Evolutionary conservation across 2,113 vertebrate species (phyloP), one percentile per base, ranked within the genome.

Genomic region (Azemiops feae): DNA sequence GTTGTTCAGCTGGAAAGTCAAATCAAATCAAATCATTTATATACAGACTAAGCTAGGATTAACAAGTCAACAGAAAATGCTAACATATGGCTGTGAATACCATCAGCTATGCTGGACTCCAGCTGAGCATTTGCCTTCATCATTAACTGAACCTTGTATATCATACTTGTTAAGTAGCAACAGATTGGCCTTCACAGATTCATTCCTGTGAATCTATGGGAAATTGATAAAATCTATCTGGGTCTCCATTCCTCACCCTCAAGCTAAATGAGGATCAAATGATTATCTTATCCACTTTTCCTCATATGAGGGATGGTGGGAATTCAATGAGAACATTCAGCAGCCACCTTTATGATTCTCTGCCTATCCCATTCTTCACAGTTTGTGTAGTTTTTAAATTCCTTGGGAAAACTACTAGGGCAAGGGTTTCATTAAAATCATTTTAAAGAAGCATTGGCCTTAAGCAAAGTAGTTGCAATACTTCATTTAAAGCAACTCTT

Each of bases 21-120:
- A 74, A 81, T 55, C 54, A 55, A 50, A 50, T 69, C 11, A 69
- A 39, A 39, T 81, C 6, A 81, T 81, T 43, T 43, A 81, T 81
- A 9, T 81, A 81, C 69, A 81, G n/a, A 2, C 34, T 39, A 81
- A 81, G 2, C 18, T 81, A 39, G 5, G 6, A 90, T 90, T 60
- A 90, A 93, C 64, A 93, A 93, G 58, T 90, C 74, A 93, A 86
- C 23, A 93, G 16, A 85, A 60, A 90, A 93, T 57, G 90, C 39
- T 47, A 74, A 90, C 74, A 90, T 55, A 55, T 86, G 92, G 30
- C 57, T 50, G 45, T 64, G 45, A 87, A 90, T 90, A 47, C 23
- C 43, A 86, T 60, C 45, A 87, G 55, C 45, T 43, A 47, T 85
- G 50, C 53, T 58, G n/a, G 22, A 93, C 74, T 93, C 89, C 81